Conservation (phyloP, 1,140 invertebrate genomes). For the Meloidogyne chitwoodi region DNA sequence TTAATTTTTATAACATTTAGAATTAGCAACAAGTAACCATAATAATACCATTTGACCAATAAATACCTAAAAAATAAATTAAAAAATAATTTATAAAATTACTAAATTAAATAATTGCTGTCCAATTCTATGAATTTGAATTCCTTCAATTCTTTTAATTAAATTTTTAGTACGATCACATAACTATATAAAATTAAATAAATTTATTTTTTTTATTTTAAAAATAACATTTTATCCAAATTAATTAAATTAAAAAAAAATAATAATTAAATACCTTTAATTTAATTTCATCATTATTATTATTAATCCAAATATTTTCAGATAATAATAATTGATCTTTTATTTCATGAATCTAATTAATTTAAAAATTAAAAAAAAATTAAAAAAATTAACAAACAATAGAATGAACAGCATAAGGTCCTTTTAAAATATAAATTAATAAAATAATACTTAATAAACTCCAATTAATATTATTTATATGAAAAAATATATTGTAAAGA, state of each 20-base stretch:
- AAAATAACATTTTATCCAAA: too few species aligned
- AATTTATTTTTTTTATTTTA: background rate
- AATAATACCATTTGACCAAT: constrained; percentile 16
- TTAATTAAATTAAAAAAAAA: too few species aligned
- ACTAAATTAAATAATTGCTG: constrained; percentile 14
- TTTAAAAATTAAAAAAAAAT: background rate
- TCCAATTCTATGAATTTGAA: constrained; percentile 16
- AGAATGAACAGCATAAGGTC: constrained; percentile 11
- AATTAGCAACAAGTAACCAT: constrained; percentile 9
- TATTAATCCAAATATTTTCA: constrained; percentile 5
- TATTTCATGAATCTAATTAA: constrained; percentile 7
- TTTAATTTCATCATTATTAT: background rate
- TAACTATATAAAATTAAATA: background rate
- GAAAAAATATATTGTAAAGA: background rate
- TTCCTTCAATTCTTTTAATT: background rate
- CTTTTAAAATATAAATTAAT: constrained; percentile 2
- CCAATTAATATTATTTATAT: constrained; percentile 9
- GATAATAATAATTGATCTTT: background rate
- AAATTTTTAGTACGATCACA: background rate
- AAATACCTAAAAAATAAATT: constrained; percentile 3
- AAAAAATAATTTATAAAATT: background rate
- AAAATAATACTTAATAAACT: constrained; percentile 7
- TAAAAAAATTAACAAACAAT: background rate
- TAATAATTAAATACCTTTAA: too few species aligned
- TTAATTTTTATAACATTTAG: background rate